Conservation (phyloP, 2,797 vertebrate species). For the Macropodus opercularis region DNA sequence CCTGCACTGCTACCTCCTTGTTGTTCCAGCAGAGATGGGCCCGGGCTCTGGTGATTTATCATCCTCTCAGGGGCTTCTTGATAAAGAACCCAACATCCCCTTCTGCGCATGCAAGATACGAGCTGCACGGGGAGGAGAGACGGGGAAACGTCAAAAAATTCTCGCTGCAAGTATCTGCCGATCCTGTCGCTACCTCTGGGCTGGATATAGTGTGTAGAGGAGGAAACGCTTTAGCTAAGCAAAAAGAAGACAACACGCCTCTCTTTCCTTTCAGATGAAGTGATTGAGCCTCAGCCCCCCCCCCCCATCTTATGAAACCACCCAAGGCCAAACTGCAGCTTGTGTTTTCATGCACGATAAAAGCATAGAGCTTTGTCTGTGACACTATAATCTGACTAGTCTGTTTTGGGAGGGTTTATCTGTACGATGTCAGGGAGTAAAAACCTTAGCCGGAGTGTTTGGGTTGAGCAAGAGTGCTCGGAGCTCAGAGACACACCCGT, state of each 20-base stretch:
- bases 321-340: slow-evolving; percentile 64
- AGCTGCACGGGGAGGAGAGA: slow-evolving; percentile 66
- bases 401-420: slow-evolving; percentile 72
- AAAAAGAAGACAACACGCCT: slow-evolving; percentile 59
- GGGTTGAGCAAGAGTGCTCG: slow-evolving; percentile 55
- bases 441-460: slow-evolving; percentile 64
- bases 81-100: slow-evolving; percentile 75
- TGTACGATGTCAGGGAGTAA: slow-evolving; percentile 61
- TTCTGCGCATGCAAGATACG: slow-evolving; percentile 66
- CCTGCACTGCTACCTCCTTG: slow-evolving; percentile 74
- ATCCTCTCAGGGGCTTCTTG: slow-evolving; percentile 73
- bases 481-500: slow-evolving; percentile 63
- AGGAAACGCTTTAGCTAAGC: slow-evolving; percentile 53
- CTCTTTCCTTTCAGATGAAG: slow-evolving; percentile 64
- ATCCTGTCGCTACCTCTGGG: slow-evolving; percentile 58
- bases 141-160: slow-evolving; percentile 64
- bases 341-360: slow-evolving; percentile 67
- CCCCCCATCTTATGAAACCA: slow-evolving; percentile 51
- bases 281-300: slow-evolving; percentile 59
- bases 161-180: slow-evolving; percentile 61
- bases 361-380: slow-evolving; percentile 67
- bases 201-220: slow-evolving; percentile 54
- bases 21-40: slow-evolving; percentile 74
- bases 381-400: slow-evolving; percentile 70
- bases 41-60: slow-evolving; percentile 74